Base-by-base conservation (phyloP, 2,888 invertebrate species). In the Clistopyga incitator region DNA sequence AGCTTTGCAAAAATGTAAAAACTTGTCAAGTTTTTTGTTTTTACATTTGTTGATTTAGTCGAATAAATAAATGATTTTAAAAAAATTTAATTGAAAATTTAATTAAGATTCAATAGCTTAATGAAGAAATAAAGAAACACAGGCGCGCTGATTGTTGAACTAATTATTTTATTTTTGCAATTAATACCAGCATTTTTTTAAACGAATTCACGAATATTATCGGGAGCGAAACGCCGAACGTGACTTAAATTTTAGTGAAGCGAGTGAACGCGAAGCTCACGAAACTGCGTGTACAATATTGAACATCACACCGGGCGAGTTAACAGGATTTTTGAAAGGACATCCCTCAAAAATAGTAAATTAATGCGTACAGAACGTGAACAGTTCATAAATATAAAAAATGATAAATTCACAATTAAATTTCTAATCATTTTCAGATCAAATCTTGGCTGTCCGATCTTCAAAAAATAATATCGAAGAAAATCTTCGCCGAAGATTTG, bases 281-380 rank as follows among this genome's bases (percentile, higher is more conserved):
- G 84, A 88, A 79, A 87, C 88, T n/a, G 89, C 88, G 3, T 89
- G 89, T 38, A 81, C 85, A 64, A 90, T 90, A 84, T 86, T 90
- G 42, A 89, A 90, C 38, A 88, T 90, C 77, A 88, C 90, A n/a
- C 89, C 88, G 3, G 84, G 84, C 23, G 85, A 90, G 76, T 75
- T 90, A 15, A 86, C 87, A 10, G 85, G 85, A 38, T 88, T 90
- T 25, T 86, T 90, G 54, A 87, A 87, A 29, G 87, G 82, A 38
- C 79, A 72, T 50, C n/a, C 86, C 10, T 8, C 74, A 10, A 78
- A 82, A 59, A 78, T 81, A 76, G 89, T 89, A 86, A 2, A 2
- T 8, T n/a, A n/a, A 38, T 38, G 1, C 8, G 0, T 38, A 38
- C 10, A 38, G 38, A 8, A 6, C 50, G 65, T 47, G n/a, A n/a